These are phyloP conservation scores for Ectropis crepuscularia DNA, from an alignment of 2,888 invertebrate species.

Conservation along the genomic window DNA sequence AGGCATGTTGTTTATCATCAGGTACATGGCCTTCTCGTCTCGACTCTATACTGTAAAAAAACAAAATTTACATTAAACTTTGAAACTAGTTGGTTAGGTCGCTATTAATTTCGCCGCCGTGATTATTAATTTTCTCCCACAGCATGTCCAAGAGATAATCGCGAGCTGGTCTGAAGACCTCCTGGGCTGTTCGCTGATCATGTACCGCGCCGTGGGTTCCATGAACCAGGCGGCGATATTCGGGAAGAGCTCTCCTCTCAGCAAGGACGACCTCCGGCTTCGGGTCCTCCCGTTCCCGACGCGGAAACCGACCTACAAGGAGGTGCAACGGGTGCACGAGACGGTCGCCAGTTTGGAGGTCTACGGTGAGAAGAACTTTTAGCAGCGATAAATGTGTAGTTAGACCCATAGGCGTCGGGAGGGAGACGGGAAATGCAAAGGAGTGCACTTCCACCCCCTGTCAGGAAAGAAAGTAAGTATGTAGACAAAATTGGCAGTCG, in stretches of 20 bases:
- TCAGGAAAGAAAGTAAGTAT: too few relatives aligned
- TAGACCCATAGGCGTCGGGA: too few relatives aligned
- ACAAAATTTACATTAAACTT: too few relatives aligned
- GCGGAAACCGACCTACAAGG: conserved; percentile 91
- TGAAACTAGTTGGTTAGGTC: too few relatives aligned
- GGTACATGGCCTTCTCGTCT: too few relatives aligned
- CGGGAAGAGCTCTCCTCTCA: conserved; percentile 89
- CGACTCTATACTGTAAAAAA: too few relatives aligned
- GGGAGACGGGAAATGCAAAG: too few relatives aligned
- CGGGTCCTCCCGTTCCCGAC: conserved; percentile 93
- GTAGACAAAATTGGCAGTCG: too few relatives aligned
- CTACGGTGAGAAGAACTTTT: conserved; percentile 82
- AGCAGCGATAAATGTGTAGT: too few relatives aligned
- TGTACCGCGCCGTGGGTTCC: conserved; percentile 91
- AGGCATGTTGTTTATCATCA: too few relatives aligned
- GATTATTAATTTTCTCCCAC: conserved; percentile 16
- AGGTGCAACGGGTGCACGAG: conserved; percentile 90
- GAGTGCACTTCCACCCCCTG: too few relatives aligned
- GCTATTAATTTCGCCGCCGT: too few relatives aligned
- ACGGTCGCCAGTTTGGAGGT: conserved; percentile 87
- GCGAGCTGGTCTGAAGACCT: conserved; percentile 88
- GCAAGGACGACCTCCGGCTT: conserved; percentile 86
- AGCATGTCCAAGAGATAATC: conserved; percentile 91
- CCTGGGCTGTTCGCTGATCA: conserved; percentile 87
- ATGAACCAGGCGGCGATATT: conserved; percentile 89